These are phyloP conservation scores for Rousettus leschenaultii DNA, from an alignment of 2,113 vertebrate genomes.

Conservation along the genomic window DNA sequence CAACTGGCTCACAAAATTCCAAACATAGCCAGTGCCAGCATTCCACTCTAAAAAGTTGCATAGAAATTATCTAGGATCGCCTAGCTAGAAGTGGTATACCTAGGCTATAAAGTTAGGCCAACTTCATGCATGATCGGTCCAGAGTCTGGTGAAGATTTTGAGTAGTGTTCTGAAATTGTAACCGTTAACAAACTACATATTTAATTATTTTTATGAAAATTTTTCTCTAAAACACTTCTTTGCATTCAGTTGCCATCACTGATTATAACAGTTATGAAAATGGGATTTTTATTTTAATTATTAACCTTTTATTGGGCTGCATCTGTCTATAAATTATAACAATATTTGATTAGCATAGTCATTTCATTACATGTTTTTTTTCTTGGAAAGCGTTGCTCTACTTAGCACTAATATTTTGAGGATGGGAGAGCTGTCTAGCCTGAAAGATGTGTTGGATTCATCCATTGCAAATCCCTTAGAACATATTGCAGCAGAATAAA, in stretches of 20 bases:
- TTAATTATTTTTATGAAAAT: background rate
- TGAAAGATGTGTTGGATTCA: conserved; percentile 67
- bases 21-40: background rate
- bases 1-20: background rate
- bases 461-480: conserved; percentile 76
- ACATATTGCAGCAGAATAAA: conserved; percentile 75
- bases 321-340: background rate
- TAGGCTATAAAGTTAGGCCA: background rate
- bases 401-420: conserved; percentile 60
- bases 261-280: background rate
- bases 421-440: conserved; percentile 60
- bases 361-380: background rate
- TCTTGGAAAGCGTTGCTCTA: conserved; percentile 7
- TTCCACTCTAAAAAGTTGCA: background rate
- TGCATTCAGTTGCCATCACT: background rate
- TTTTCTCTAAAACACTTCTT: background rate
- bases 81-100: background rate
- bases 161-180: background rate
- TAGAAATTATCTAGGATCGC: background rate
- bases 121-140: accelerated
- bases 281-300: background rate
- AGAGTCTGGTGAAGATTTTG: background rate
- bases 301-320: background rate
- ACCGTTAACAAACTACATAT: background rate
- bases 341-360: background rate